Percentiles rank a stretch among this genome's conserved stretches.
Conservation (phyloP, 2,888 invertebrate genomes). For the Pyralis farinalis region DNA sequence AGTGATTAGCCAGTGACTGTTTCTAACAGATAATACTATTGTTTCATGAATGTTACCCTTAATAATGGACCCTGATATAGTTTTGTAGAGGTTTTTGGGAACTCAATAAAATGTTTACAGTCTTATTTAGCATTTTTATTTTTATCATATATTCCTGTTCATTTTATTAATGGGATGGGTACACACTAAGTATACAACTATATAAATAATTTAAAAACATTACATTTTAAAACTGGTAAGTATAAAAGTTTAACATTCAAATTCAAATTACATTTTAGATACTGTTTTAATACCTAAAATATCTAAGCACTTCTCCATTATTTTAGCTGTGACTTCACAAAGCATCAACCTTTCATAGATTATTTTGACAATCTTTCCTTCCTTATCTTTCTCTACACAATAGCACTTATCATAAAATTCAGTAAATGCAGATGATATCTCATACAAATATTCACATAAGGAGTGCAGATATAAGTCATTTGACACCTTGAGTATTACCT, state of each 20-base stretch:
- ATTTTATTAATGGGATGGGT: conserved; percentile 10
- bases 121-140: conserved; percentile 34
- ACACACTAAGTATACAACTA: conserved; percentile 8
- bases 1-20: conserved; percentile 32
- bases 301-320: conserved; percentile 93
- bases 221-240: conserved; percentile 9
- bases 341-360: conserved; percentile 93
- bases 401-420: conserved; percentile 99
- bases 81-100: conserved; percentile 78
- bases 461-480: conserved; percentile 92
- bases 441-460: conserved; percentile 97
- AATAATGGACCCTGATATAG: conserved; percentile 67
- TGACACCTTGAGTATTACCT: conserved; percentile 90
- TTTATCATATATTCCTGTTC: conserved; percentile 17
- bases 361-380: conserved; percentile 90
- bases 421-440: conserved; percentile 94
- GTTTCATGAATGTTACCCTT: conserved; percentile 56
- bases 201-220: conserved; percentile 19
- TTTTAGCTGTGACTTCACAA: conserved; percentile 94
- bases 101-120: conserved; percentile 68
- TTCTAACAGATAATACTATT: conserved; percentile 33
- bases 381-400: conserved; percentile 95
- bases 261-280: conserved; percentile 87
- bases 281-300: conserved; percentile 96
- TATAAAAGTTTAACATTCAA: conserved; percentile 22